Conservation (phyloP, 2,113 vertebrate genomes). For the Gobiocypris rarus region DNA sequence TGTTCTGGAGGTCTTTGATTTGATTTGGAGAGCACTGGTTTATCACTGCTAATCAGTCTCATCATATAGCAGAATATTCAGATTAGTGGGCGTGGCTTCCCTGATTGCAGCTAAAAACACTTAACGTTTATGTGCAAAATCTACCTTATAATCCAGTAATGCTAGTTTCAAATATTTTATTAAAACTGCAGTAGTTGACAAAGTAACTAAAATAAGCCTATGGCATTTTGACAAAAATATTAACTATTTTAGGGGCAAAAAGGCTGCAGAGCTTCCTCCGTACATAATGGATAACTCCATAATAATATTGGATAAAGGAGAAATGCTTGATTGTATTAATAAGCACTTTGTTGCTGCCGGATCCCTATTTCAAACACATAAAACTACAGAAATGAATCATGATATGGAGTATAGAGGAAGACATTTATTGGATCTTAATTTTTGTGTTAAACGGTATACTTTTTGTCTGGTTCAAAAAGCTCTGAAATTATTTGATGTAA, state of each 20-base stretch:
- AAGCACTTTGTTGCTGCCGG: not conserved
- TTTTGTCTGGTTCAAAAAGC: too few relatives aligned
- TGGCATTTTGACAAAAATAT: too few relatives aligned
- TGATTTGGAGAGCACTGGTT: slow-evolving; percentile 19
- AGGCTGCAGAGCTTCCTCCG: too few relatives aligned
- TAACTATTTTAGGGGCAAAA: too few relatives aligned
- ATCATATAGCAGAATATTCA: not conserved
- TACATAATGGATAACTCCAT: too few relatives aligned
- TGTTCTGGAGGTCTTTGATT: not conserved
- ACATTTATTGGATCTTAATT: not conserved
- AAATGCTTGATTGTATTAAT: not conserved
- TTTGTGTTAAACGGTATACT: not conserved
- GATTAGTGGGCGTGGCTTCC: not conserved
- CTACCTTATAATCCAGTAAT: not conserved
- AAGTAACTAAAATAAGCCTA: too few relatives aligned
- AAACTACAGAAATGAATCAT: not conserved
- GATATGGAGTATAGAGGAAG: not conserved
- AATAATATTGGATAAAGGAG: not conserved
- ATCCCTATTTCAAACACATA: not conserved
- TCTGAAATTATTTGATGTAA: too few relatives aligned
- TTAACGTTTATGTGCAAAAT: not conserved
- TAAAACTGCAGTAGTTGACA: not conserved
- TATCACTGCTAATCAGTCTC: slow-evolving; percentile 36
- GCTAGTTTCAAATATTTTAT: not conserved
- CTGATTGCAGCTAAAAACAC: not conserved